phyloP scores from a whole-genome alignment of 2,888 invertebrate species.

The Dicycla oo region DNA sequence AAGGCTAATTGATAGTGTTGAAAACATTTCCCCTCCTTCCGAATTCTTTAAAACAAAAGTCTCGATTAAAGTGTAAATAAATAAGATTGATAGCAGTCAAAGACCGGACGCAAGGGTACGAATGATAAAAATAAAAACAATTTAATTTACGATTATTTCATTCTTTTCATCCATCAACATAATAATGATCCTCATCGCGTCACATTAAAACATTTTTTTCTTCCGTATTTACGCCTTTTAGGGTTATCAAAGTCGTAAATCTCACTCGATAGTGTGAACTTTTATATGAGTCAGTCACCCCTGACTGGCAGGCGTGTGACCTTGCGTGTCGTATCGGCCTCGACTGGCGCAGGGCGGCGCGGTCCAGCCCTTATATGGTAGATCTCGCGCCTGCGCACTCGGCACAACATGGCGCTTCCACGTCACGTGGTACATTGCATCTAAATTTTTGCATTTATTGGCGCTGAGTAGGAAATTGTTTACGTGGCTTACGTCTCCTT shows the following conservation, averaged over 20 bases:
- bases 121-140: conserved; percentile 50
- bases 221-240: conserved; percentile 78
- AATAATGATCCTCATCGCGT: conserved; percentile 61
- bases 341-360: conserved; percentile 74
- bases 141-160: conserved; percentile 60
- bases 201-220: conserved; percentile 71
- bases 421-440: conserved; percentile 77
- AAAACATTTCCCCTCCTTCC: conserved; percentile 30
- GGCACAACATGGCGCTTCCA: conserved; percentile 72
- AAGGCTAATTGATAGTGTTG: conserved; percentile 26
- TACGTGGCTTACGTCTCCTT: conserved; percentile 58
- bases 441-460: conserved; percentile 76
- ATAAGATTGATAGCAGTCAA: conserved; percentile 55
- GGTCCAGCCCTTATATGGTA: conserved; percentile 77
- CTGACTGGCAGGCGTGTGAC: conserved; percentile 69
- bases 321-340: conserved; percentile 74
- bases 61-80: conserved; percentile 40
- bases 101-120: conserved; percentile 53
- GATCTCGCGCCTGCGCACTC: conserved; percentile 61
- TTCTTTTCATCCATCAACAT: conserved; percentile 69
- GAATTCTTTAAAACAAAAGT: conserved; percentile 36
- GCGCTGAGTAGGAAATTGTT: conserved; percentile 59
- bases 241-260: conserved; percentile 80
- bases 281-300: conserved; percentile 85
- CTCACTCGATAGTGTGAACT: conserved; percentile 79